Percentiles rank a stretch among this genome's conserved stretches.
Conservation (phyloP, 2,888 invertebrate species). For the Protodeltote pygarga region DNA sequence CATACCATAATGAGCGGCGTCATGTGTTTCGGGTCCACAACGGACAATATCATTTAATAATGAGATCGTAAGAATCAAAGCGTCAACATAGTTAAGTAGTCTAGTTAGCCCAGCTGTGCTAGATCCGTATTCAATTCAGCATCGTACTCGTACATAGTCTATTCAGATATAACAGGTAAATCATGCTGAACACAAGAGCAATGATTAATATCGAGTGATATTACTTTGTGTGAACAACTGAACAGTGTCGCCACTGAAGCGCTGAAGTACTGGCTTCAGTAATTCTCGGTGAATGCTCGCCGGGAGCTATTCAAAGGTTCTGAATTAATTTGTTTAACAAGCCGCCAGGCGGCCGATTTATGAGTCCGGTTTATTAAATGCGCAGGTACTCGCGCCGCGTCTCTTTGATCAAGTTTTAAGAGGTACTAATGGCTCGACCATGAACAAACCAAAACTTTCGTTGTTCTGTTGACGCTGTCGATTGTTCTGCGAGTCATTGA, state of each 20-base stretch:
- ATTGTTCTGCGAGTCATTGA: neutral
- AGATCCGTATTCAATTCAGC: too few relatives aligned
- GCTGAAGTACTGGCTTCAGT: neutral
- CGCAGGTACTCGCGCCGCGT: neutral
- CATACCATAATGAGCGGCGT: constrained; percentile 1
- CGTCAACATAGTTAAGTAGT: too few relatives aligned
- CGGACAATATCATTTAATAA: too few relatives aligned
- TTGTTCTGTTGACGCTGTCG: constrained; percentile 5
- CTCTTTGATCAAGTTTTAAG: constrained; percentile 1
- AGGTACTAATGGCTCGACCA: constrained; percentile 1
- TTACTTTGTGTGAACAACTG: too few relatives aligned
- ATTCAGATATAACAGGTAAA: neutral
- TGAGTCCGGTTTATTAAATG: constrained; percentile 1
- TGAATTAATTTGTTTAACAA: constrained; percentile 13
- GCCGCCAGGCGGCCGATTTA: neutral
- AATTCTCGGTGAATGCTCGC: neutral
- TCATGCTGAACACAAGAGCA: neutral
- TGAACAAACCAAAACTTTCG: neutral
- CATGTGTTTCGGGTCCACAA: too few relatives aligned
- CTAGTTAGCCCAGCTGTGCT: too few relatives aligned
- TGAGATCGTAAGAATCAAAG: too few relatives aligned
- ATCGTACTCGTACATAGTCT: too few relatives aligned
- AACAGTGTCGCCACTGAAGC: too few relatives aligned
- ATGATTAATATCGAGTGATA: constrained; percentile 6
- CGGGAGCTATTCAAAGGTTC: neutral